Conservation (phyloP, 2,888 invertebrate species). For the Acleris sparsana region DNA sequence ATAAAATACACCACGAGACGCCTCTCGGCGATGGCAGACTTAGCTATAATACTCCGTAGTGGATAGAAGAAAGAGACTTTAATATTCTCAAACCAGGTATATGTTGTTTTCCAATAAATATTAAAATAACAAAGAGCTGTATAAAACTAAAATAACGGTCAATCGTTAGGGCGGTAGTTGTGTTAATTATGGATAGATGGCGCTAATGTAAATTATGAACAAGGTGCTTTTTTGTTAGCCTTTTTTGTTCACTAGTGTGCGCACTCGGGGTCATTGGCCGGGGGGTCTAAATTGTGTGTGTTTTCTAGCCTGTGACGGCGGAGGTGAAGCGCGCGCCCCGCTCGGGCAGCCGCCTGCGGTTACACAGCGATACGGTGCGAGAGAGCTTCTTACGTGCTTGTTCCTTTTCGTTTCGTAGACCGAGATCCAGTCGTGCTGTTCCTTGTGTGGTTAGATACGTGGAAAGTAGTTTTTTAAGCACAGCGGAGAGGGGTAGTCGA, state of each 20-base stretch:
- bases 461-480: no score
- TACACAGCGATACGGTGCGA: conserved; percentile 62
- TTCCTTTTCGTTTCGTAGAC: not conserved
- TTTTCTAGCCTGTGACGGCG: conserved; percentile 26
- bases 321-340: conserved; percentile 41
- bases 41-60: no score
- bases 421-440: conserved; percentile 37
- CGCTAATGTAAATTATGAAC: not conserved
- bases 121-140: no score
- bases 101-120: no score
- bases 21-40: no score
- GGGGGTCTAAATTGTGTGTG: conserved; percentile 39
- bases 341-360: conserved; percentile 52
- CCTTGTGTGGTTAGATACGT: not conserved
- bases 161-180: no score
- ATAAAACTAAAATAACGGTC: no score
- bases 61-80: no score
- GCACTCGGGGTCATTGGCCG: conserved; percentile 32
- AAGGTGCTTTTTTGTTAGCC: not conserved
- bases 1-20: no score
- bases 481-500: no score
- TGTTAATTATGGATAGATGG: no score
- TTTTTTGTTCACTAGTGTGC: conserved; percentile 6
- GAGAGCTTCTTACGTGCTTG: conserved; percentile 2
- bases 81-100: no score